Base-by-base conservation (phyloP, 2,113 vertebrate genomes). In the Kryptolebias marmoratus region DNA sequence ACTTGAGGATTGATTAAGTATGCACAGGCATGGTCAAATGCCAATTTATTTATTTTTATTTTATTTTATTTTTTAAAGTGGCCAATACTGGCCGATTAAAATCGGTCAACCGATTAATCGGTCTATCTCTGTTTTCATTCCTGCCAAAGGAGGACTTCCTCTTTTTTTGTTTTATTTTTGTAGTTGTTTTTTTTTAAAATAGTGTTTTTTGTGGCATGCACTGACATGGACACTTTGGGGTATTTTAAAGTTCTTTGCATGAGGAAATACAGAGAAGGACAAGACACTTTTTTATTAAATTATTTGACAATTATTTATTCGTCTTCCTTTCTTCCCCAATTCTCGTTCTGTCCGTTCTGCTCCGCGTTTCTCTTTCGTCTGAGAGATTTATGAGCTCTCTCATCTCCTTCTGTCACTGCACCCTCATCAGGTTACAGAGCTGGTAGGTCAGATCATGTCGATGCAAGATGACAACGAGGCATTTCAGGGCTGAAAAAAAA, bases 341-440 rank as follows among this genome's bases (percentile, higher is more conserved):
- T 73, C n/a, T 49, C 44, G n/a, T 15, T 72, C 53, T 64, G 31
- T 67, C 75, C 71, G 45, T 56, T 27, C 63, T 42, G 2, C 13
- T 72, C 48, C 31, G 68, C 47, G 32, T 63, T 55, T 75, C 68
- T 70, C 50, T 36, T 65, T 67, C 52, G n/a, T 52, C 65, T 31
- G 47, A 42, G 64, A 44, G 64, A 82, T 74, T 42, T 30, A 71
- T 58, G 50, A 32, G 44, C 52, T 64, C 71, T 67, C 32, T 74
- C 73, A 30, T 82, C 64, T 42, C 36, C 70, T 30, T 48, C 67
- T 55, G 5, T 65, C 55, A 52, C 32, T 67, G 5, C 61, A 61
- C 49, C 55, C 36, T 65, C 64, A 49, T 64, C 57, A 59, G 61
- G 52, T 62, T 59, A 15, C 64, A 52, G 52, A 31, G 5, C 31